Evolutionary conservation across 2,113 vertebrate genomes (phyloP), one percentile per base, ranked within the genome.

Genomic region (Nansenia antarctica): DNA sequence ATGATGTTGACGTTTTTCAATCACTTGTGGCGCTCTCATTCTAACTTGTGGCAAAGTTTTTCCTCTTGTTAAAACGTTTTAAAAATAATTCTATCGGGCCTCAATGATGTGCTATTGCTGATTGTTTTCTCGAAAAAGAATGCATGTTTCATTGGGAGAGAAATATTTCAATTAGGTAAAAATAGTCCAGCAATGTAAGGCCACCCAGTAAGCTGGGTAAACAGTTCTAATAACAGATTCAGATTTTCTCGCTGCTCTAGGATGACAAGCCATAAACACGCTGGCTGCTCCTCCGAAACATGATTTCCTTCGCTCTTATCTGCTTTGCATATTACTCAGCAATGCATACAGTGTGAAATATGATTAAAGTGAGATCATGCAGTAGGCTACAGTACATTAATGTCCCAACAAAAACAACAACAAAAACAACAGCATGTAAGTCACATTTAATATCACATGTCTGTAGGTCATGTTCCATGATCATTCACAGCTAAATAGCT

Each of bases 221-320:
- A 32, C 67, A 29, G 62, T 76, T 49, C 65, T 81, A 79, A 35
- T 81, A 79, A 35, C 72, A 69, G 37, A 70, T 26, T 1, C n/a
- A n/a, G n/a, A n/a, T n/a, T 57, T 31, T 66, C 55, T 47, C 30
- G 18, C 65, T 35, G 65, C 62, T 76, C 67, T 34, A 61, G 55
- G 27, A 45, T 79, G 64, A 77, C 66, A 69, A 5, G 67, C 53
- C 81, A 77, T 75, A 83, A 82, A 82, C 77, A 77, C 69, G 18
- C 53, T 57, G 72, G 65, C 68, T 20, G 22, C 26, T 22, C 7
- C 58, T 64, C 80, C 67, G 5, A 62, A 34, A 66, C 58, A 52
- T 1, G 62, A 60, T 64, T 53, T 5, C 63, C 49, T 57, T 62
- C 35, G 7, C 15, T 1, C 31, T n/a, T n/a, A n/a, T n/a, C n/a